A percentile compares a stretch with the other conserved stretches of the same genome.
phyloP scores from a whole-genome alignment of 2,888 invertebrate genomes.

The Erynnis tages region DNA sequence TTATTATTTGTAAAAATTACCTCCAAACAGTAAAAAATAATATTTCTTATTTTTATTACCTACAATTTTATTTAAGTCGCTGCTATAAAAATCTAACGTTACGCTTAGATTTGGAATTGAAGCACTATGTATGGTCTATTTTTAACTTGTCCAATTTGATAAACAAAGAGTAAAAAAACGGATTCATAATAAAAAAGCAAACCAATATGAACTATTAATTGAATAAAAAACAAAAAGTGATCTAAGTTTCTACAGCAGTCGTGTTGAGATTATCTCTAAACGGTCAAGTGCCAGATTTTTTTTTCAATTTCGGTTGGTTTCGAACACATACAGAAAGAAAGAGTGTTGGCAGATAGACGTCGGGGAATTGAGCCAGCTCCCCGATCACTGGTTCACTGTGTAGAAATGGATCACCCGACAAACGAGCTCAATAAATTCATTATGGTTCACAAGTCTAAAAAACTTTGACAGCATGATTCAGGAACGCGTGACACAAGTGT shows the following conservation, averaged over 20 bases:
- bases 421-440: not conserved
- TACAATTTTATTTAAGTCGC: no score
- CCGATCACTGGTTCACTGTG: slow-evolving; percentile 61
- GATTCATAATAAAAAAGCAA: not conserved
- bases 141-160: no score
- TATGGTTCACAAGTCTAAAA: slow-evolving; percentile 27
- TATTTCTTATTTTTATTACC: no score
- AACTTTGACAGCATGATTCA: slow-evolving; percentile 54
- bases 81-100: no score
- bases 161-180: no score
- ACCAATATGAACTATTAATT: not conserved
- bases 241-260: slow-evolving; percentile 68
- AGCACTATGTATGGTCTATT: no score
- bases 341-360: slow-evolving; percentile 58
- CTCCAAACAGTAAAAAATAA: no score
- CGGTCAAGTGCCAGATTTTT: slow-evolving; percentile 70
- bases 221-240: slow-evolving; percentile 55
- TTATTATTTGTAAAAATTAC: no score
- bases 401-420: slow-evolving; percentile 62
- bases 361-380: slow-evolving; percentile 59
- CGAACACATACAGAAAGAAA: no score
- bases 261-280: slow-evolving; percentile 72
- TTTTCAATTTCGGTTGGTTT: slow-evolving; percentile 48
- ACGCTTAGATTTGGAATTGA: no score
- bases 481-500: no score